Evolutionary conservation across 2,797 vertebrate genomes (phyloP), one percentile per base, ranked within the genome.

Genomic region (Rhadinocentrus ornatus): DNA sequence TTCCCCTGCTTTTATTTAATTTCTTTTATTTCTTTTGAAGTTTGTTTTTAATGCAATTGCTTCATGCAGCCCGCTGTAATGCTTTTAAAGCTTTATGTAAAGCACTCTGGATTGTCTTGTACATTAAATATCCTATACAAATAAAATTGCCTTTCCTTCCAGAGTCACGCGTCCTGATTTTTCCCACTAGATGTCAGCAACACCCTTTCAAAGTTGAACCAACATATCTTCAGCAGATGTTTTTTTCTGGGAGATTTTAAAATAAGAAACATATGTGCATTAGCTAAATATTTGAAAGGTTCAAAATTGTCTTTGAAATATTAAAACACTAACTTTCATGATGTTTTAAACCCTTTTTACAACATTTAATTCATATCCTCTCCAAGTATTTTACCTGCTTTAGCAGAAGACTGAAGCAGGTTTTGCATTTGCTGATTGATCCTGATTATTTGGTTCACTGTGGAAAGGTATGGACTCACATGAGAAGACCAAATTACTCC

Each of bases 101-200:
- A n/a, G n/a, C n/a, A n/a, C n/a, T n/a, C n/a, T n/a, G n/a, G n/a
- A 8, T 34, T 34, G 6, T 34, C 3, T 34, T 34, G 4, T 6
- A 9, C 8, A 1, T 34, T 34, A 34, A 34, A 34, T 1, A 6
- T 34, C 4, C 34, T 34, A 9, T 4, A 8, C 8, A 34, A 34
- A 34, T 34, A 9, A 34, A 34, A n/a, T n/a, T n/a, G n/a, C n/a
- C n/a, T n/a, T n/a, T n/a, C n/a, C n/a, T n/a, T 64, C 3, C 8
- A 11, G 11, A 18, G 1, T 3, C 26, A 22, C 29, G 26, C 75
- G 63, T 61, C 29, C 26, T 66, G 10, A 18, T 62, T 15, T 46
- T 8, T 2, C 65, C 91, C 94, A 93, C 91, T 85, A 92, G 93
- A 79, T 92, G 93, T 83, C 93, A 94, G 69, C 88, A 66, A 84